phyloP scores from a whole-genome alignment of 2,888 invertebrate genomes.

The Sinhomidia bicolor region DNA sequence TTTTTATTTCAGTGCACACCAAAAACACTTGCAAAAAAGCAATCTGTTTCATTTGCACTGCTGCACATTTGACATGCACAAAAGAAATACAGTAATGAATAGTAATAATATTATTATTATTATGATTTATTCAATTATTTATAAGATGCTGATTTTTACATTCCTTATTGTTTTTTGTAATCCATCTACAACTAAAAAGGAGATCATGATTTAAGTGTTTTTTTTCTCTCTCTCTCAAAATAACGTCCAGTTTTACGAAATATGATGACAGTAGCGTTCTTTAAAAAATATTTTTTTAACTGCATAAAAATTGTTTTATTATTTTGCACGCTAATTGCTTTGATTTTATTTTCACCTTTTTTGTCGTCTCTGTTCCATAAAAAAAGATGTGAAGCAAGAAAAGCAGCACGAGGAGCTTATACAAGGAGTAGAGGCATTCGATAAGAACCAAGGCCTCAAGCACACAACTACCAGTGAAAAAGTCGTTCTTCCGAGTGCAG shows the following conservation, averaged over 20 bases:
- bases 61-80: constrained; percentile 11
- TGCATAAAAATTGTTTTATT: background rate
- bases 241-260: no score
- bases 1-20: constrained; percentile 25
- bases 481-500: constrained; percentile 90
- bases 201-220: no score
- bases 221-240: background rate
- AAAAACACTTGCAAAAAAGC: background rate
- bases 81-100: background rate
- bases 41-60: constrained; percentile 39
- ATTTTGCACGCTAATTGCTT: constrained; percentile 7
- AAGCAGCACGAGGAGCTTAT: constrained; percentile 89
- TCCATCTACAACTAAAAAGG: no score
- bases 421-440: constrained; percentile 89
- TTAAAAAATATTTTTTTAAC: background rate
- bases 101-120: no score
- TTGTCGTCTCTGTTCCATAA: background rate
- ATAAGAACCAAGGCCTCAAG: constrained; percentile 87
- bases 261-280: background rate
- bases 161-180: no score
- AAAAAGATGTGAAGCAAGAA: constrained; percentile 87
- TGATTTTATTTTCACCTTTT: constrained; percentile 36
- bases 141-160: no score
- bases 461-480: constrained; percentile 92
- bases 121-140: no score